Percentiles rank a stretch among this genome's conserved stretches.
Evolutionary conservation across 2,113 vertebrate species (phyloP).

Genomic region (Nibea albiflora): DNA sequence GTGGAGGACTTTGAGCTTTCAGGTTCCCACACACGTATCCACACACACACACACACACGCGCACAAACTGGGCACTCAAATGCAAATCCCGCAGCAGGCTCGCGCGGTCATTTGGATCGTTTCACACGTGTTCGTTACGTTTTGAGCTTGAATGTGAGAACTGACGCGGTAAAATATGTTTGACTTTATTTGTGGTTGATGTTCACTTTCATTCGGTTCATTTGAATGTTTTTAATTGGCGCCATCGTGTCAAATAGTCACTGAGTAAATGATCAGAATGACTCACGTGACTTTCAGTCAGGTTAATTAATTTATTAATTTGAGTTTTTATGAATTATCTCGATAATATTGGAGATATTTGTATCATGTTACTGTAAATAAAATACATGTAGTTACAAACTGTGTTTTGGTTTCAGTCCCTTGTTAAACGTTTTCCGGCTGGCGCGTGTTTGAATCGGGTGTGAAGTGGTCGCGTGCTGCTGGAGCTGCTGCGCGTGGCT

Average conservation of each 20-base stretch:
- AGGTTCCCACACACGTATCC: constrained; percentile 37
- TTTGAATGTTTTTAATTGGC: background rate
- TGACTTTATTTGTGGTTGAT: background rate
- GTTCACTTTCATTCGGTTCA: background rate
- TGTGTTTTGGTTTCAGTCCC: background rate
- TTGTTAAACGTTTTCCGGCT: background rate
- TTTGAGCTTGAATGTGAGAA: background rate
- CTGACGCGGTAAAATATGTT: no score
- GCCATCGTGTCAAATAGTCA: background rate
- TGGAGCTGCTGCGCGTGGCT: background rate
- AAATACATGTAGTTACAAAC: background rate
- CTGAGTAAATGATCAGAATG: background rate
- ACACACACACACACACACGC: no score
- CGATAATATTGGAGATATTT: background rate
- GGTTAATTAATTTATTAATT: background rate
- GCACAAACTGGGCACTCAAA: background rate
- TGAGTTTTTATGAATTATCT: background rate
- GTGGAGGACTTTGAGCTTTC: background rate
- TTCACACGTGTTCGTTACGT: background rate
- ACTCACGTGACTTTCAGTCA: background rate
- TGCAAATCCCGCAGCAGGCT: constrained; percentile 30
- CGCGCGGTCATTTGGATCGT: background rate
- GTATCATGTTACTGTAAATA: background rate
- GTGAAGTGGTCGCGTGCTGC: constrained; percentile 44
- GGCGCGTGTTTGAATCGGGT: background rate